These are phyloP conservation scores for Dorcus hopei DNA, from an alignment of 2,888 invertebrate species.

Conservation along the genomic window DNA sequence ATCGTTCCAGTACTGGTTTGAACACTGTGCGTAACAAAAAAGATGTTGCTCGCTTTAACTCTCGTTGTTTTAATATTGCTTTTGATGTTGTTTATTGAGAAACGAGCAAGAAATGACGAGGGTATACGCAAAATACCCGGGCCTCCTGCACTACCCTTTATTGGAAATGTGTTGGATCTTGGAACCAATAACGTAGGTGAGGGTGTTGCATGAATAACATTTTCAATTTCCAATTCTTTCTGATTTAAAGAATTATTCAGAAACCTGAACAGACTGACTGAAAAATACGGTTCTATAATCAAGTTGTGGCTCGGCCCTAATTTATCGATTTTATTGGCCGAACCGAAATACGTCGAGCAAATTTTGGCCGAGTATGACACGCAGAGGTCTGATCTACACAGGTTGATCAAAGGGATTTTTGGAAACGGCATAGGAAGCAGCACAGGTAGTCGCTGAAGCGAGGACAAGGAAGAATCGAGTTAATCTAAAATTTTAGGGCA, in stretches of 20 bases:
- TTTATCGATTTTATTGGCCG: constrained; percentile 19
- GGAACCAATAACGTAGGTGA: background rate
- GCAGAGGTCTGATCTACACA: constrained; percentile 21
- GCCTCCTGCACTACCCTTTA: background rate
- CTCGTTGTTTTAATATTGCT: no score
- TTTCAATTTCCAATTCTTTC: background rate
- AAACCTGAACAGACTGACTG: background rate
- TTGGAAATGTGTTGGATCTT: background rate
- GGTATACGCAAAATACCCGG: background rate
- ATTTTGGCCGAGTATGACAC: constrained; percentile 23
- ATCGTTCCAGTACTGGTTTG: no score
- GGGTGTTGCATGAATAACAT: background rate
- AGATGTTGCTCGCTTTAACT: no score
- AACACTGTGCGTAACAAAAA: no score
- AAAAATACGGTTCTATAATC: constrained; percentile 18
- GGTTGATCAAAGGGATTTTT: constrained; percentile 20
- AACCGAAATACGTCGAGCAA: constrained; percentile 20
- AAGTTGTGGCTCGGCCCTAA: constrained; percentile 12
- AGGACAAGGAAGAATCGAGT: no score
- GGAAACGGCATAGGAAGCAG: constrained; percentile 22
- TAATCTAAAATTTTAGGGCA: no score
- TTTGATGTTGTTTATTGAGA: no score
- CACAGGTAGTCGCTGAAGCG: constrained; percentile 25
- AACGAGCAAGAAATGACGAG: background rate
- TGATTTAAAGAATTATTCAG: constrained; percentile 4